Evolutionary conservation across 1,140 invertebrate species (phyloP), one percentile per base, ranked within the genome.

Genomic region (Dendrolimus kikuchii): DNA sequence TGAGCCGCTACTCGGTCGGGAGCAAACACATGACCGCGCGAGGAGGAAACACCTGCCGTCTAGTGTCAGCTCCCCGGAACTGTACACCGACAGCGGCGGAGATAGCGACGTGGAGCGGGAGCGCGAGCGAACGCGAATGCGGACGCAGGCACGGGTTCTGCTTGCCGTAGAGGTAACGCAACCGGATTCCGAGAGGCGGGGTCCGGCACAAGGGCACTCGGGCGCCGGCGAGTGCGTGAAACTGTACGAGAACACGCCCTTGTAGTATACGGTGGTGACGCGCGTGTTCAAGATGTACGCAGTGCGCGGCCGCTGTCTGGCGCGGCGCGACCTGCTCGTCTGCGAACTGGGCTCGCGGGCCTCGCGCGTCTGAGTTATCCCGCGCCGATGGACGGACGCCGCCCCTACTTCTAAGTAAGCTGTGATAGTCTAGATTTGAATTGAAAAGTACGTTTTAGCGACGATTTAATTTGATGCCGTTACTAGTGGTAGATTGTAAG

Each of bases 51-150:
- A 87, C 5, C 52, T 90, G 50, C 64, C 81, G 8, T 69, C 83
- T 6, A 89, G 89, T 55, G 74, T 77, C 40, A 90, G 89, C 63
- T 74, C 89, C 55, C 89, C 89, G 4, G 77, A 80, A 44, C 66
- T 89, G 42, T 55, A 80, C 23, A 23, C 23, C 23, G 23, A 23
- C 23, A 23, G 23, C 23, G 23, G 23, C 23, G 23, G 23, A 2
- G 23, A 23, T 8, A 68, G 87, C 3, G 59, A 84, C 43, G 72
- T 64, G 51, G 72, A 82, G 38, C 82, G 80, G 44, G 72, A 68
- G 57, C 87, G 86, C 23, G 23, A 23, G 23, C 23, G 59, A 55
- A 85, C 57, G 82, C 85, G 87, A 43, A 23, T 66, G 87, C 72
- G 79, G 85, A 44, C 67, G 69, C 45, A 81, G 71, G 48, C 74